Evolutionary conservation across 2,113 vertebrate genomes (phyloP).

Genomic region (Alexandromys fortis): DNA sequence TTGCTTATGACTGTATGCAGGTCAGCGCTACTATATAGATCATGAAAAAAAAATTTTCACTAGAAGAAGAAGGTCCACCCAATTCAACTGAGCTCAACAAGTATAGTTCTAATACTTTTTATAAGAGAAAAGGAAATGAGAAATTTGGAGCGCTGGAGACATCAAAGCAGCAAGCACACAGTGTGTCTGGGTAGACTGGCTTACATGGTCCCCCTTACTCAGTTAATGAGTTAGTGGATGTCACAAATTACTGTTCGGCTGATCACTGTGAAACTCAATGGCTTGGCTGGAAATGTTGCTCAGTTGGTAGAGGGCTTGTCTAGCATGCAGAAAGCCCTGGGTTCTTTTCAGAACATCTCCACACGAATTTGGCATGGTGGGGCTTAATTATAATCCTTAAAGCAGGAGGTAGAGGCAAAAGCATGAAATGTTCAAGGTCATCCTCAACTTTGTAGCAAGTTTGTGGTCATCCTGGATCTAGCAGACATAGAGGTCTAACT

Average conservation of each 20-base stretch:
- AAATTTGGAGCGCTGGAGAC: neutral
- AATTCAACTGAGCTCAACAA: neutral
- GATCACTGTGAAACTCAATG: neutral
- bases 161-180: neutral
- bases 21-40: neutral
- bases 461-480: neutral
- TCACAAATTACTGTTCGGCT: neutral
- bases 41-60: neutral
- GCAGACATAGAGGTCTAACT: neutral
- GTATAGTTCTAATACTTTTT: neutral
- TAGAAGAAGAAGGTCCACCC: neutral
- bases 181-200: neutral
- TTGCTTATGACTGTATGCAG: neutral
- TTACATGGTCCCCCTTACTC: fast-evolving
- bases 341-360: neutral
- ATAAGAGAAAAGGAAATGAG: neutral
- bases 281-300: too few relatives aligned
- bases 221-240: neutral
- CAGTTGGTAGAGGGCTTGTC: neutral
- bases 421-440: neutral
- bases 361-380: neutral
- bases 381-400: neutral
- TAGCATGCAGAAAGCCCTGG: neutral
- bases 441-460: neutral
- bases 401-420: neutral